A percentile compares a stretch with the other conserved stretches of the same genome.
phyloP scores from a whole-genome alignment of 2,113 vertebrate genomes.

The Salvelinus namaycush region DNA sequence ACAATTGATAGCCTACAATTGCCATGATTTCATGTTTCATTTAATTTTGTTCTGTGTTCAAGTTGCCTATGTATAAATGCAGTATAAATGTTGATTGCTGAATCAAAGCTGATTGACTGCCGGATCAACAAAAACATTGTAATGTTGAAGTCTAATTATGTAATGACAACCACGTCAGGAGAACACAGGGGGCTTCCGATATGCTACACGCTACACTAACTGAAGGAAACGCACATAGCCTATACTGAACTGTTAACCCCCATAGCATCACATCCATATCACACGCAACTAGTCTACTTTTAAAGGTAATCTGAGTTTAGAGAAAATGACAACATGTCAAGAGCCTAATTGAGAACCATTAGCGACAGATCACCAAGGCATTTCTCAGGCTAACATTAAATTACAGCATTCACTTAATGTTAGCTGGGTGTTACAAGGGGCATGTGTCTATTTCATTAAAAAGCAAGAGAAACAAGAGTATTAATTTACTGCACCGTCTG shows the following conservation, averaged over 20 bases:
- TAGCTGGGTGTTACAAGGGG: slow-evolving; percentile 27
- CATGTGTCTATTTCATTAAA: slow-evolving; percentile 47
- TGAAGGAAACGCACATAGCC: neutral
- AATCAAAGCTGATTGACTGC: too few relatives aligned
- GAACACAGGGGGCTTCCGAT: neutral
- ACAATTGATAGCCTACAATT: too few relatives aligned
- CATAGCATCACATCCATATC: neutral
- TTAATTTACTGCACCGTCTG: slow-evolving; percentile 73
- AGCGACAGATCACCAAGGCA: slow-evolving; percentile 29
- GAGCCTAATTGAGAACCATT: slow-evolving; percentile 35
- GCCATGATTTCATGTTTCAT: too few relatives aligned
- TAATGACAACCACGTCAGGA: neutral
- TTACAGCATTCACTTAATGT: slow-evolving; percentile 45
- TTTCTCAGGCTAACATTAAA: slow-evolving; percentile 42
- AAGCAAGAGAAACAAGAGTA: slow-evolving; percentile 49
- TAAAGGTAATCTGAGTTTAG: neutral
- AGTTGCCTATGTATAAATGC: too few relatives aligned
- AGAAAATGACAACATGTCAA: slow-evolving; percentile 17
- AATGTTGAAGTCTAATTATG: too few relatives aligned
- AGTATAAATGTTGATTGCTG: too few relatives aligned
- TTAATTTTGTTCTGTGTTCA: too few relatives aligned
- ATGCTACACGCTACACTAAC: neutral
- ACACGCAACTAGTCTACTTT: neutral
- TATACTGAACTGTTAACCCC: neutral
- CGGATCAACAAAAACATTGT: too few relatives aligned